A percentile compares a stretch with the other conserved stretches of the same genome.
Conservation (phyloP, 2,113 vertebrate species). For the Notiomystis cincta region DNA sequence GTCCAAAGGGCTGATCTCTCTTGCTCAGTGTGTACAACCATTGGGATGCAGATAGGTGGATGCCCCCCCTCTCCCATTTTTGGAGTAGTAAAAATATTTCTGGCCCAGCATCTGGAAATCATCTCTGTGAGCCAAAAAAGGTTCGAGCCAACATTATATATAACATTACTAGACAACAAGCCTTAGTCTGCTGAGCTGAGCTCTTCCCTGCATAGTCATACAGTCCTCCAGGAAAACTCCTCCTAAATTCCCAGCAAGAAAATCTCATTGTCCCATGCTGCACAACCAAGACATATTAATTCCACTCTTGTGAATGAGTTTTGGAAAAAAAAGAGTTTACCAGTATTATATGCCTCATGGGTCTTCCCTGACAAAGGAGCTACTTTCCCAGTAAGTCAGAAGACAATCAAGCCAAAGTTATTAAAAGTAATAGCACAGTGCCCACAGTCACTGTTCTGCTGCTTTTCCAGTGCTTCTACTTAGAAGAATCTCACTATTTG, state of each 20-base stretch:
- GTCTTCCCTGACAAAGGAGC: neutral
- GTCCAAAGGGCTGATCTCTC: neutral
- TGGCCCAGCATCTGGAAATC: neutral
- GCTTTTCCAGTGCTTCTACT: neutral
- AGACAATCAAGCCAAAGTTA: neutral
- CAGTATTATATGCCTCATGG: neutral
- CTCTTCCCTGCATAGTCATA: neutral
- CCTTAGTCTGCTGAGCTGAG: neutral
- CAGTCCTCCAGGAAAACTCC: neutral
- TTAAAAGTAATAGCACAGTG: neutral
- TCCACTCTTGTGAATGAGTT: neutral
- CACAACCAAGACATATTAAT: neutral
- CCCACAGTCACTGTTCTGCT: neutral
- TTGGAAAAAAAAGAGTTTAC: neutral
- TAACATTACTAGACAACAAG: neutral
- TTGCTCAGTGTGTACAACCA: neutral
- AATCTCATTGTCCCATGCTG: neutral
- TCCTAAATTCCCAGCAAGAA: neutral
- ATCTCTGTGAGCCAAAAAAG: neutral
- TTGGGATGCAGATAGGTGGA: neutral
- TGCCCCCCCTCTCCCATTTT: neutral
- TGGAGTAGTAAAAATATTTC: neutral
- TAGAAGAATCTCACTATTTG: neutral
- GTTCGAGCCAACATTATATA: neutral
- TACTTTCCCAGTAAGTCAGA: neutral